These are phyloP conservation scores for Leucopsar rothschildi DNA, from an alignment of 2,113 vertebrate species.

Conservation along the genomic window DNA sequence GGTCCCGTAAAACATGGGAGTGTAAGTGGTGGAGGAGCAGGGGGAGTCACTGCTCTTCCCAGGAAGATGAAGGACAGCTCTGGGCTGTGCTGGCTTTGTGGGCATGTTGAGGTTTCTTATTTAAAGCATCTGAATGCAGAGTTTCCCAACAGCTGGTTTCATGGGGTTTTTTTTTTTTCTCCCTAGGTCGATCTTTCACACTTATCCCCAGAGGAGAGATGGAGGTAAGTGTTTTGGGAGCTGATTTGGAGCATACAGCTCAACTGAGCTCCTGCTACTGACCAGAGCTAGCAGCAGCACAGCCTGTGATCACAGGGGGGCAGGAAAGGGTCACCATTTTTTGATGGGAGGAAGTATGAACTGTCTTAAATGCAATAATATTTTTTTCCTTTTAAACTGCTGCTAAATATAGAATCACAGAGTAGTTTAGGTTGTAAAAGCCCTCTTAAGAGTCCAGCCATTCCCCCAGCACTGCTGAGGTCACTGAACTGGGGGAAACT, in stretches of 20 bases:
- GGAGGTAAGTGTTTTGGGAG: slow-evolving; percentile 82
- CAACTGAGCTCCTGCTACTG: not conserved
- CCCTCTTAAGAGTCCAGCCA: not conserved
- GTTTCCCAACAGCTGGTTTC: not conserved
- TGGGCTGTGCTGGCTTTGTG: not conserved
- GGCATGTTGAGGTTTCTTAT: rapidly evolving
- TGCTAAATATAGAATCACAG: not conserved
- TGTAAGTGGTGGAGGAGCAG: not conserved
- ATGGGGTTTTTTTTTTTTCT: not conserved
- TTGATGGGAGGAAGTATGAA: not conserved
- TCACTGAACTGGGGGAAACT: not conserved
- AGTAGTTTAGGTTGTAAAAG: not conserved
- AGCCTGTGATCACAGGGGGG: rapidly evolving
- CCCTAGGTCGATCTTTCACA: slow-evolving; percentile 87
- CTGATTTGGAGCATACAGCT: not conserved
- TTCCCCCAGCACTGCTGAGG: not conserved
- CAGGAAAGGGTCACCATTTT: not conserved
- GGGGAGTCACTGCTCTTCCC: rapidly evolving
- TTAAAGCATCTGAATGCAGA: not conserved
- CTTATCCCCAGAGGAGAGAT: slow-evolving; percentile 92
- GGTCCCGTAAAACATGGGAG: not conserved
- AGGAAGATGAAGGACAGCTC: too few relatives aligned
- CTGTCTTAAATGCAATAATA: not conserved
- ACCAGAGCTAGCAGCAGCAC: not conserved
- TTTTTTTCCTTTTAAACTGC: not conserved